These are phyloP conservation scores for Pipra filicauda DNA, from an alignment of 2,113 vertebrate genomes.

Conservation along the genomic window DNA sequence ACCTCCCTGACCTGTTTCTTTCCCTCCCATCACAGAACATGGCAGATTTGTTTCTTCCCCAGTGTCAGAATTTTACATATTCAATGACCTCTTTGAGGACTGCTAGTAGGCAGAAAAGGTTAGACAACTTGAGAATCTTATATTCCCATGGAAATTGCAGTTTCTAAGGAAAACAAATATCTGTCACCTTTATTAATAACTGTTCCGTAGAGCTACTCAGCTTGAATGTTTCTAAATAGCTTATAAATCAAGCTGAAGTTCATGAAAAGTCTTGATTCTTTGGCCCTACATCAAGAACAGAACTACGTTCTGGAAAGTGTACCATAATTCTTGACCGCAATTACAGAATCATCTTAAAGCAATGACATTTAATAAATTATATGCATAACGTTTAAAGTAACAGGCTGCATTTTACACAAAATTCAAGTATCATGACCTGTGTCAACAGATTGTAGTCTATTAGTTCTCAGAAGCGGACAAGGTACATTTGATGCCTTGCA, in stretches of 20 bases:
- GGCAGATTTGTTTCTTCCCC: background rate
- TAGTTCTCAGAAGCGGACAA: background rate
- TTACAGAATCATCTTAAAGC: background rate
- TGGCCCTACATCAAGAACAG: background rate
- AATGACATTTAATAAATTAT: background rate
- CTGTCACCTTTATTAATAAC: background rate
- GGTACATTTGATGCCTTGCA: background rate
- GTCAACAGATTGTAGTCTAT: background rate
- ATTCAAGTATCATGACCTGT: background rate
- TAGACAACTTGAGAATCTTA: background rate
- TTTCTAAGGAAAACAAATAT: background rate
- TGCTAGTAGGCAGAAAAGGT: background rate
- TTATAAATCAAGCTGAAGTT: constrained; percentile 1
- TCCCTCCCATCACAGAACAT: background rate
- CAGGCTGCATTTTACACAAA: background rate
- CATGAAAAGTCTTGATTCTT: background rate
- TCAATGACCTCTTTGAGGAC: background rate
- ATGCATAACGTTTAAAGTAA: background rate
- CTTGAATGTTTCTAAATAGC: background rate
- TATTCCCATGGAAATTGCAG: background rate
- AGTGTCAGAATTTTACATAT: background rate
- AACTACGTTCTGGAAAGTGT: background rate
- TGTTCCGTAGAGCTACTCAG: background rate
- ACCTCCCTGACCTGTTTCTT: background rate
- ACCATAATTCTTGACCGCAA: background rate